These are phyloP conservation scores for Wiebesia pumilae DNA, from an alignment of 1,140 invertebrate species.

Conservation along the genomic window DNA sequence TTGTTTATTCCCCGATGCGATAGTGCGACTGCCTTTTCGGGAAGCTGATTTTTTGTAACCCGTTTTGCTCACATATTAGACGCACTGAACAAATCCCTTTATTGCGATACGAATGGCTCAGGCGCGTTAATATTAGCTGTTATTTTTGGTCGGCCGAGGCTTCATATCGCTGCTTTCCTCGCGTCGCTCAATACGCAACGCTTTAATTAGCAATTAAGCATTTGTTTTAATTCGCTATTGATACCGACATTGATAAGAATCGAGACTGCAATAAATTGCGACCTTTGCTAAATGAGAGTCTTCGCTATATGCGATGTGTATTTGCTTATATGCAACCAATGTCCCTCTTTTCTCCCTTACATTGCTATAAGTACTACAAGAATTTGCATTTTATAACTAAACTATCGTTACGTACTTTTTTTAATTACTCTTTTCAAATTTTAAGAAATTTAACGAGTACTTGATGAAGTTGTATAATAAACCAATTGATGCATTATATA, in stretches of 20 bases:
- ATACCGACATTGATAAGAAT: neutral
- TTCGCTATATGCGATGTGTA: no score
- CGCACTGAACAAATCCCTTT: neutral
- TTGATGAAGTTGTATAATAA: no score
- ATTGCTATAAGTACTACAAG: no score
- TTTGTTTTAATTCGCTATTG: neutral
- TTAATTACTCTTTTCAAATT: no score
- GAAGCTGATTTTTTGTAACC: neutral
- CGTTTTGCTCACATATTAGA: neutral
- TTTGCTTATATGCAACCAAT: no score
- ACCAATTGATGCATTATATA: no score
- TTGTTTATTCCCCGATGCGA: neutral
- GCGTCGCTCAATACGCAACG: neutral
- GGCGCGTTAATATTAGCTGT: neutral
- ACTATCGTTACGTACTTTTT: no score
- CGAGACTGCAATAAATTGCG: neutral
- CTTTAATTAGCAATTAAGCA: slow-evolving; percentile 2
- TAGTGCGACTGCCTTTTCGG: neutral
- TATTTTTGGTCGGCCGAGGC: neutral
- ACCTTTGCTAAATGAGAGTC: no score
- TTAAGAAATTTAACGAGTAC: no score
- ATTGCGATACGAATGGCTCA: neutral
- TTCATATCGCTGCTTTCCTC: neutral
- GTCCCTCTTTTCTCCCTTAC: no score
- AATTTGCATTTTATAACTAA: no score